phyloP scores from a whole-genome alignment of 2,113 vertebrate genomes.

The Puntigrus tetrazona region DNA sequence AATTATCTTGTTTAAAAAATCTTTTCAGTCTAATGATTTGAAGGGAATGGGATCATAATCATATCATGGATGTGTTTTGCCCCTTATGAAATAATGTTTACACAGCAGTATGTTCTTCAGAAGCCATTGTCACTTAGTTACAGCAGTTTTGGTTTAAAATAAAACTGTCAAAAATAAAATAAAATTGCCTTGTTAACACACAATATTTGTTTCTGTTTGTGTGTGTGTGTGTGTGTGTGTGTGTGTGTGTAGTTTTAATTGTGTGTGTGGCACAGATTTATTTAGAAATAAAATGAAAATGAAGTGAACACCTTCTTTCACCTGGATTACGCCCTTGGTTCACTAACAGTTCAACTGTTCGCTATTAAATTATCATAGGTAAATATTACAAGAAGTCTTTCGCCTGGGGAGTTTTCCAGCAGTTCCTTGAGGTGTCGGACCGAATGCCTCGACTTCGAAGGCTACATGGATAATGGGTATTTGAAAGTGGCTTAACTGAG shows the following conservation, averaged over 20 bases:
- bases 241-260: too few species aligned
- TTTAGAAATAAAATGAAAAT: not conserved
- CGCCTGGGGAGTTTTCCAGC: not conserved
- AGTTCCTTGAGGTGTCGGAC: not conserved
- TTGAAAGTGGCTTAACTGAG: not conserved
- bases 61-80: not conserved
- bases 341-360: conserved; percentile 34
- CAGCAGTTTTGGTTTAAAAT: not conserved
- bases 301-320: not conserved
- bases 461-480: not conserved
- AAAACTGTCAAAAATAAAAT: not conserved
- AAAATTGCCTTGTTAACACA: conserved; percentile 12
- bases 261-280: too few species aligned
- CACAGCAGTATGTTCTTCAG: not conserved
- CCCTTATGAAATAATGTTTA: not conserved
- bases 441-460: not conserved
- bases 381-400: conserved; percentile 33
- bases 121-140: not conserved
- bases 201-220: not conserved
- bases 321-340: not conserved
- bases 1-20: not conserved
- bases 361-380: conserved; percentile 43
- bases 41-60: not conserved
- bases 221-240: too few species aligned
- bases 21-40: not conserved